Conservation (phyloP, 2,888 invertebrate species). For the Synergus umbraculus region DNA sequence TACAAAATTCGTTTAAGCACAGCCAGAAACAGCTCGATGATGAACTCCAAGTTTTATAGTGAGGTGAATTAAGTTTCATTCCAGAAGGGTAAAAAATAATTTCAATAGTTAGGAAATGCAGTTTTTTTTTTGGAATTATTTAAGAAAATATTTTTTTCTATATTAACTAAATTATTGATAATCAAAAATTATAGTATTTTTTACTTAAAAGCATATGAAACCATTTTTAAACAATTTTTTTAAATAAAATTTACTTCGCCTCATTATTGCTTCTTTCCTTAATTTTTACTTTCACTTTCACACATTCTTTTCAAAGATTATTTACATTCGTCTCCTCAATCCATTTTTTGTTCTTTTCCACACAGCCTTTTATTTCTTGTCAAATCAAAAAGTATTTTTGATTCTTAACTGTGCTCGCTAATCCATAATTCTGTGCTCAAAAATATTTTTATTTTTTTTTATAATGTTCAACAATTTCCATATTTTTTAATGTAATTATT, state of each 20-base stretch:
- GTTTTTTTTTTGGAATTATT: not conserved
- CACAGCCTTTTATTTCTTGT: slow-evolving; percentile 13
- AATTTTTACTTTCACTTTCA: slow-evolving; percentile 35
- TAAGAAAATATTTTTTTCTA: not conserved
- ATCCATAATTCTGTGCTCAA: not conserved
- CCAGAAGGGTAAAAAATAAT: not conserved
- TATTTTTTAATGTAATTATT: not conserved
- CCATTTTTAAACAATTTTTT: not conserved
- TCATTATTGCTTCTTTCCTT: slow-evolving; percentile 10
- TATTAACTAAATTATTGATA: not conserved
- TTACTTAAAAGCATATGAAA: not conserved
- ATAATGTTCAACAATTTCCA: not conserved
- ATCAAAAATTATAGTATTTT: not conserved
- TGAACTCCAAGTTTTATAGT: not conserved
- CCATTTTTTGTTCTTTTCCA: slow-evolving; percentile 7
- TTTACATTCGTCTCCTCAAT: slow-evolving; percentile 32
- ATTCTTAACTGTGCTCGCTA: not conserved
- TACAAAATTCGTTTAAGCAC: slow-evolving; percentile 40
- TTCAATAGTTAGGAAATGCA: not conserved
- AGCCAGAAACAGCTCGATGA: slow-evolving; percentile 29
- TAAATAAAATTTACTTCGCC: not conserved
- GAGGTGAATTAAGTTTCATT: not conserved
- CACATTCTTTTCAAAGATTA: slow-evolving; percentile 20
- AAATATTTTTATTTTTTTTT: not conserved
- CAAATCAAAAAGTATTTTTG: not conserved